Evolutionary conservation across 2,888 invertebrate genomes (phyloP), one percentile per base, ranked within the genome.

Genomic region (Onchidella celtica): DNA sequence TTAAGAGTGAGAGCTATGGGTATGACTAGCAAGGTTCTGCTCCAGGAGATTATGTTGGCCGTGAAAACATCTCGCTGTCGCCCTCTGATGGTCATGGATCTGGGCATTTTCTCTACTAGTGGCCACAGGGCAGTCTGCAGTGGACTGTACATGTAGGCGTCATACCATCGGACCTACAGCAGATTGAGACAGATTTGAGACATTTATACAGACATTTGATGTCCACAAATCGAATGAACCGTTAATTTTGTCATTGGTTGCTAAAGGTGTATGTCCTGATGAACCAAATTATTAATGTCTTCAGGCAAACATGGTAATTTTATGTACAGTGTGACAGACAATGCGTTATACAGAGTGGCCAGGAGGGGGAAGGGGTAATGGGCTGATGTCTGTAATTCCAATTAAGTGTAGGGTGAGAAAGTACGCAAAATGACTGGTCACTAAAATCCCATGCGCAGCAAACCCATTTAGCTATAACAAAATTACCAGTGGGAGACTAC

Each of bases 21-120:
- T 32, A 91, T 86, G 24, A 89, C 88, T 38, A 91, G 85, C 4
- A 86, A 32, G 11, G 90, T 91, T 55, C 91, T 82, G 4, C 89
- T 77, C 87, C 88, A 90, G 0, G 91, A 89, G 6, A 90, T 89
- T 70, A 89, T 89, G 79, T 91, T 91, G 29, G 91, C 91, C 34
- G 90, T 88, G 77, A 91, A 91, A 6, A 90, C 84, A 14, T 88
- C 87, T 61, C 87, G 83, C 17, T 78, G 68, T 14, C 57, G 72
- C 11, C 86, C 87, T 6, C 85, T 65, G 38, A 90, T 29, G 32
- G 63, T 70, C 27, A 90, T 79, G 57, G 80, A 76, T 3, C 91
- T 82, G 17, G 91, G 91, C 34, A 89, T 73, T 57, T 74, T 82
- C 36, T 86, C 85, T 57, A 90, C 88, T 36, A 88, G 47, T 6